Base-by-base conservation (phyloP, 2,113 vertebrate genomes). In the Phoenicopterus ruber region DNA sequence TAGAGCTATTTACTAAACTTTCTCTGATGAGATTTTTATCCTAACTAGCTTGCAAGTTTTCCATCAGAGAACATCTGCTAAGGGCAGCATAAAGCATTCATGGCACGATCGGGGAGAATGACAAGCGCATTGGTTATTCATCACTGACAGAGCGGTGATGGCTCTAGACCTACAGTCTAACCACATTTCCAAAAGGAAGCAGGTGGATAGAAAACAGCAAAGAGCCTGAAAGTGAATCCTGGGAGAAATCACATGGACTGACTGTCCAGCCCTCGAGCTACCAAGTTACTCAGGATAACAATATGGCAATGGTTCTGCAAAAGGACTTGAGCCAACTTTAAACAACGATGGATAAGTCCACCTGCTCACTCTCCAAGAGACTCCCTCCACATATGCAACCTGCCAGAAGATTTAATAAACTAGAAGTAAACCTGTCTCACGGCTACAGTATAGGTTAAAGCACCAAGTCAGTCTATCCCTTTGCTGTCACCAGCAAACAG, bases 181-280 rank as follows among this genome's bases (percentile, higher is more conserved):
- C 72, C 63, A 65, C 42, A 58, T 32, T 74, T 92, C 79, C 28
- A 10, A 70, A 85, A 95, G 71, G 71, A 96, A 95, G 63, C 87
- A 95, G 95, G 79, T 97, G 93, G 87, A 94, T 72, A 59, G 26
- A 67, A 82, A 82, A 24, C 18, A 89, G 80, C 34, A 85, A 86
- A 96, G 6, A 66, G 25, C 19, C 38, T 50, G 46, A 78, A 83
- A 95, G 46, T 6, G 38, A 93, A 88, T 86, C 87, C 85, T 86
- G 38, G 47, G 93, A 97, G 67, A 74, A 80, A 77, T 57, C 79
- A 83, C 42, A 57, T 7, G 54, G n/a, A 71, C 76, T 63, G 72
- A 55, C 50, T 94, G 47, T n/a, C 74, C 85, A 93, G 36, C 62
- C 78, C 82, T 88, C 4, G 1, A 94, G 63, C 86, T 86, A 88